These are phyloP conservation scores for Vanessa atalanta DNA, from an alignment of 1,140 invertebrate genomes.

Conservation along the genomic window DNA sequence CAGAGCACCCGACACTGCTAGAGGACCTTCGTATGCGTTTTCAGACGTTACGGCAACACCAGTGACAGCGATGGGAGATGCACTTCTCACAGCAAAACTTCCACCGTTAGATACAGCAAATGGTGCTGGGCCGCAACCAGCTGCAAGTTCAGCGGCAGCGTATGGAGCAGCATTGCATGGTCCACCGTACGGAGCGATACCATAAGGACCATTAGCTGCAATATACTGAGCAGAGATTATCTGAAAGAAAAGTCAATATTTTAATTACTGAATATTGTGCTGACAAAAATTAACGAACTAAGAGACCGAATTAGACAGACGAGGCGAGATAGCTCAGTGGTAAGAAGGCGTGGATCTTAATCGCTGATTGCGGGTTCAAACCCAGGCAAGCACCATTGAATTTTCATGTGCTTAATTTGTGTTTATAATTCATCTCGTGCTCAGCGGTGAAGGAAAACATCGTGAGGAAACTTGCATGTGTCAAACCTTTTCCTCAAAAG, in stretches of 20 bases:
- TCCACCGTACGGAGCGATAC: neutral
- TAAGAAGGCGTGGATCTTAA: too few relatives aligned
- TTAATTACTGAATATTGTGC: neutral
- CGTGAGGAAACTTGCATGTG: too few relatives aligned
- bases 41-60: constrained; percentile 51
- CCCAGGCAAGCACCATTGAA: too few relatives aligned
- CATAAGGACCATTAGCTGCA: neutral
- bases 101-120: constrained; percentile 40
- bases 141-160: constrained; percentile 14
- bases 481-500: too few relatives aligned
- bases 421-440: too few relatives aligned
- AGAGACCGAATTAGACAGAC: too few relatives aligned
- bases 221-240: constrained; percentile 31
- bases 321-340: too few relatives aligned
- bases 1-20: constrained; percentile 23
- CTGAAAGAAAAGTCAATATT: constrained; percentile 26
- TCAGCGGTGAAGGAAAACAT: too few relatives aligned
- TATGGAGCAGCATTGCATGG: constrained; percentile 24
- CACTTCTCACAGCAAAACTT: constrained; percentile 43
- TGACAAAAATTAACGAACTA: neutral
- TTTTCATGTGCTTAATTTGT: too few relatives aligned
- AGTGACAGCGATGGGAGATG: constrained; percentile 42
- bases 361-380: too few relatives aligned
- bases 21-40: constrained; percentile 48
- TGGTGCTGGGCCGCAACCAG: constrained; percentile 11